Base-by-base conservation (phyloP, 2,888 invertebrate species). In the Rhodophaea formosa region DNA sequence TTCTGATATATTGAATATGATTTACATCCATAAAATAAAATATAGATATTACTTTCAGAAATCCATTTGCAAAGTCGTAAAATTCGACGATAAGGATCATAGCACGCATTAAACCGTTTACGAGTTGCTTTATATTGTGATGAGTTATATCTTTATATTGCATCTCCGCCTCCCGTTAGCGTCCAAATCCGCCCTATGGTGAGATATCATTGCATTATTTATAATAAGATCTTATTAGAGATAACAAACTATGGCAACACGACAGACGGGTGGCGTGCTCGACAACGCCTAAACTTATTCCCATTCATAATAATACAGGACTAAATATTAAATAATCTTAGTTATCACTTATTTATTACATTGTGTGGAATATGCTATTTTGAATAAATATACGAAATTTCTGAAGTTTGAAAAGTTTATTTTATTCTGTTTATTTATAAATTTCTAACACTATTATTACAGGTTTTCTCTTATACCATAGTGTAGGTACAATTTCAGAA, bases 1-100 rank as follows among this genome's bases (percentile, higher is more conserved):
- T 70, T 71, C 70, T 69, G 71, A 80, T 77, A 74, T 80, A 62
- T 62, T 66, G 56, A 35, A 53, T 57, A 74, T 80, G 79, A 83
- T 82, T 78, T 77, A 83, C 80, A 71, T 69, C 16, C 12, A 51
- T 15, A 73, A 70, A 72, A 70, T 75, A 77, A 78, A 81, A 84
- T 79, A 77, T 71, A 77, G 82, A 82, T 82, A 84, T 80, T 70
- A 77, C 84, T 85, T 86, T 84, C 80, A 86, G 76, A 85, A 83
- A 79, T 74, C 83, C 83, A 88, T 88, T 89, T 83, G 79, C 81
- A 70, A 73, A 76, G 80, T 77, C 77, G 86, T 89, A 88, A 90
- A 87, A 85, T 80, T 75, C 66, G 63, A 63, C 77, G 88, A 88
- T 89, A 84, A 79, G 78, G 77, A 90, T 89, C 89, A 65, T 69